Evolutionary conservation across 2,797 vertebrate genomes (phyloP).

Genomic region (Falco cherrug): DNA sequence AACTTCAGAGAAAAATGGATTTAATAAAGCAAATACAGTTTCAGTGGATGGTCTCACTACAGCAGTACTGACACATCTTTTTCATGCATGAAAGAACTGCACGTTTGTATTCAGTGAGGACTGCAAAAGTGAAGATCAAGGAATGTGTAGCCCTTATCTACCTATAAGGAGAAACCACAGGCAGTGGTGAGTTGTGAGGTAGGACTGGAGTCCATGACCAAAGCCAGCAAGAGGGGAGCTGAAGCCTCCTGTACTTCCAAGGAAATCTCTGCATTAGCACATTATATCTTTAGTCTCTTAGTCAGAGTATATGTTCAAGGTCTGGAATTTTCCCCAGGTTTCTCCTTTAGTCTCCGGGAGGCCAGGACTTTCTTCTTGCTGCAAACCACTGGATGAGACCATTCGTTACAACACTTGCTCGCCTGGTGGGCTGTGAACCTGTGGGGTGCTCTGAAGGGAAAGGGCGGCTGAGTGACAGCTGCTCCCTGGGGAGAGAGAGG

Average conservation of each 20-base stretch:
- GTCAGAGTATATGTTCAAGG: background rate
- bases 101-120: background rate
- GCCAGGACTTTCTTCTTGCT: background rate
- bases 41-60: background rate
- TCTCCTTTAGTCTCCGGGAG: background rate
- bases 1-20: background rate
- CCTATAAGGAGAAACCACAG: background rate
- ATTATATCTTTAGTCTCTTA: background rate
- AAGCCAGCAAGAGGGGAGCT: background rate
- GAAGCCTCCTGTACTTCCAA: background rate
- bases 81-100: background rate
- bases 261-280: background rate
- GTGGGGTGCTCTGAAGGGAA: background rate
- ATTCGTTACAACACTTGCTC: rapidly evolving
- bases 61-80: background rate
- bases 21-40: background rate
- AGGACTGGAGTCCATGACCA: background rate
- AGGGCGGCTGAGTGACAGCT: background rate
- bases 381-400: background rate
- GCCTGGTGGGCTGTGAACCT: background rate
- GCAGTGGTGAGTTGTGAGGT: background rate
- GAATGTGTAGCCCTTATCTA: background rate
- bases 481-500: background rate
- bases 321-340: background rate
- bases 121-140: background rate